phyloP scores from a whole-genome alignment of 2,888 invertebrate genomes.

The Aleiodes alternator region DNA sequence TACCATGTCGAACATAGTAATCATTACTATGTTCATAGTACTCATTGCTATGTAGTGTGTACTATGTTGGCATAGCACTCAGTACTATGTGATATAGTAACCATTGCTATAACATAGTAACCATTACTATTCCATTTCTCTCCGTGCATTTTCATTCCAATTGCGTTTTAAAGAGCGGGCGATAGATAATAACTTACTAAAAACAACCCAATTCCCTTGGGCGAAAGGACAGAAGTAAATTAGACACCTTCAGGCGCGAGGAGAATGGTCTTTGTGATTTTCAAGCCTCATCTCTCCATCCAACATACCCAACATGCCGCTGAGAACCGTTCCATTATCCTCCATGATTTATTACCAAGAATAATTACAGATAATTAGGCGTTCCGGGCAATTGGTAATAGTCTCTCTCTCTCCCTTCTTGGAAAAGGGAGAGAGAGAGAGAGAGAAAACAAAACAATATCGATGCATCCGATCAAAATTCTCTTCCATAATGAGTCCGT shows the following conservation, averaged over 20 bases:
- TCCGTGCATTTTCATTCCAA: no score
- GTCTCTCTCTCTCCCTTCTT: conserved; percentile 51
- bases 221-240: conserved; percentile 49
- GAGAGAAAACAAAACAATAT: conserved; percentile 43
- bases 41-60: no score
- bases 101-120: no score
- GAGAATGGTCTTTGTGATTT: conserved; percentile 41
- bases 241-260: conserved; percentile 42
- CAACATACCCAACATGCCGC: conserved; percentile 41
- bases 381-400: conserved; percentile 66
- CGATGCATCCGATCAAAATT: conserved; percentile 32
- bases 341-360: conserved; percentile 62
- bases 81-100: no score
- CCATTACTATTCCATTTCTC: no score
- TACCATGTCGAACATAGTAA: no score
- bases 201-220: neutral
- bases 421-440: no score
- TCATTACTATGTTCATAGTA: no score
- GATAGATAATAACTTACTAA: neutral
- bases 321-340: conserved; percentile 61
- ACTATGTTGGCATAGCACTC: no score
- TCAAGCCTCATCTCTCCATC: conserved; percentile 38
- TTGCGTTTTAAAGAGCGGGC: no score
- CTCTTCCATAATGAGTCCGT: conserved; percentile 24
- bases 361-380: conserved; percentile 67